Evolutionary conservation across 1,140 invertebrate species (phyloP).

Genomic region (Cydia amplana): DNA sequence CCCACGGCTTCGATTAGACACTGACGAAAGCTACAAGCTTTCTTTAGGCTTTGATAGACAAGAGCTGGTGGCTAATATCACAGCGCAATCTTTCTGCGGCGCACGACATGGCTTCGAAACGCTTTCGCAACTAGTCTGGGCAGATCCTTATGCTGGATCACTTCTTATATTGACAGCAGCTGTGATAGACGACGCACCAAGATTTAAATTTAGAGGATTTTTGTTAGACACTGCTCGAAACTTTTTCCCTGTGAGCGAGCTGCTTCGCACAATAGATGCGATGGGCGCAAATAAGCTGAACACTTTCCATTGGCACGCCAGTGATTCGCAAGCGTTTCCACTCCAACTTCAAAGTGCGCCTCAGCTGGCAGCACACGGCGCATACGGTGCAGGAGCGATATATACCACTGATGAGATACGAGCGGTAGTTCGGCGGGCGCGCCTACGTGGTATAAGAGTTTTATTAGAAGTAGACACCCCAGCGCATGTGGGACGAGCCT

Average conservation of each 20-base stretch:
- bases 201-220: constrained; percentile 84
- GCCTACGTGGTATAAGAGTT: constrained; percentile 85
- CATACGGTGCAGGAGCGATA: constrained; percentile 85
- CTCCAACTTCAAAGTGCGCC: constrained; percentile 85
- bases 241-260: constrained; percentile 84
- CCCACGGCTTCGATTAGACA: constrained; percentile 82
- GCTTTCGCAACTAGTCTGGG: constrained; percentile 88
- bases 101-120: constrained; percentile 90
- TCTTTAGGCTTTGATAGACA: constrained; percentile 79
- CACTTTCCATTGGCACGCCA: constrained; percentile 92
- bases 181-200: constrained; percentile 81
- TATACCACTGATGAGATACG: constrained; percentile 86
- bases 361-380: constrained; percentile 86
- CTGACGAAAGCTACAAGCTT: constrained; percentile 88
- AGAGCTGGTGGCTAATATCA: constrained; percentile 82
- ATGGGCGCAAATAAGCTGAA: constrained; percentile 91
- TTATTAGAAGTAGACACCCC: constrained; percentile 89
- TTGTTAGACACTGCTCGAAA: constrained; percentile 89
- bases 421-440: constrained; percentile 83
- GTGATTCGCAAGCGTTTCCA: constrained; percentile 91
- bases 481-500: constrained; percentile 89
- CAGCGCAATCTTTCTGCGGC: constrained; percentile 86
- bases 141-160: constrained; percentile 82
- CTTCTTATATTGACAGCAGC: constrained; percentile 82
- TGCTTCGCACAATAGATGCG: constrained; percentile 87